A percentile compares a stretch with the other conserved stretches of the same genome.
These are phyloP conservation scores for Phaonia tiefii DNA, from an alignment of 2,888 invertebrate genomes.

Conservation along the genomic window DNA sequence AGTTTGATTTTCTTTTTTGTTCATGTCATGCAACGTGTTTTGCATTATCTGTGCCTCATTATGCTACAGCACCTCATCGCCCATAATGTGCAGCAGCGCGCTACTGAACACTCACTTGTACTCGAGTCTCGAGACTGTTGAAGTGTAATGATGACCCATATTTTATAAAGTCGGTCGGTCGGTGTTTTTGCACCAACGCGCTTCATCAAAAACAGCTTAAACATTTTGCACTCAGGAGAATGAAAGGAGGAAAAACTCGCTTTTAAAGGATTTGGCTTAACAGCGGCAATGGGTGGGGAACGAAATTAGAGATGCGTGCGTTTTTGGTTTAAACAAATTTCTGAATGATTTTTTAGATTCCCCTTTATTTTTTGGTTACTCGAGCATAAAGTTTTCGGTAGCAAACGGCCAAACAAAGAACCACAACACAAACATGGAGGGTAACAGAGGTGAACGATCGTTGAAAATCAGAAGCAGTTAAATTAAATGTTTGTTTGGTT, in stretches of 20 bases:
- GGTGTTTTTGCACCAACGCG: neutral
- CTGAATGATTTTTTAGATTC: constrained; percentile 9
- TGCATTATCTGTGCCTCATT: constrained; percentile 41
- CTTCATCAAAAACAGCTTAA: neutral
- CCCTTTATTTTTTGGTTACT: neutral
- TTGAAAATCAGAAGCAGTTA: constrained; percentile 8
- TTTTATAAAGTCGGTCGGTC: constrained; percentile 50
- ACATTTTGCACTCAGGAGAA: no score
- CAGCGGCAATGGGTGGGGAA: neutral
- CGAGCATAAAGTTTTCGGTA: constrained; percentile 3
- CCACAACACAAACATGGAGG: neutral
- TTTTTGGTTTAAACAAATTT: constrained; percentile 13
- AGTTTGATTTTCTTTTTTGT: constrained; percentile 25
- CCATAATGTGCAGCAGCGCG: neutral
- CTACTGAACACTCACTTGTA: constrained; percentile 15
- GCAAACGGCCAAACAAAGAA: neutral
- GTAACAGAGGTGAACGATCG: constrained; percentile 16
- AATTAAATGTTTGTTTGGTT: constrained; percentile 24
- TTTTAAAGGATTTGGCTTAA: neutral
- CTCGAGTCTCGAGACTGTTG: constrained; percentile 30
- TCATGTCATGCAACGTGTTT: constrained; percentile 31
- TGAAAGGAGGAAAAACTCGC: neutral
- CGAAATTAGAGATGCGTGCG: neutral
- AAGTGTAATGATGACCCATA: constrained; percentile 52
- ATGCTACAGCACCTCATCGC: neutral